These are phyloP conservation scores for Valencia hispanica DNA, from an alignment of 2,797 vertebrate species.

Conservation along the genomic window DNA sequence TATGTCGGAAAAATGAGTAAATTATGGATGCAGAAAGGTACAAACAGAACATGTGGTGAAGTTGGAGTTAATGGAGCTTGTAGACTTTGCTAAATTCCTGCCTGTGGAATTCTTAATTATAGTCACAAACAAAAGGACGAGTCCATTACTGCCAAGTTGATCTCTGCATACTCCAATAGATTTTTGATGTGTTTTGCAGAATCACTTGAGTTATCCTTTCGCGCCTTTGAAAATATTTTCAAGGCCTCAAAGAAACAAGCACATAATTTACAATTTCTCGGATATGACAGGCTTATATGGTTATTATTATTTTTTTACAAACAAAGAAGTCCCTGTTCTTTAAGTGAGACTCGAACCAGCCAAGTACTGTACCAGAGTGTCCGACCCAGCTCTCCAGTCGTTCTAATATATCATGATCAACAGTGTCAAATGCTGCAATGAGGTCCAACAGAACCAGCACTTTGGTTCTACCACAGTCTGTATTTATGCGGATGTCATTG, in stretches of 20 bases:
- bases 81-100: slow-evolving; percentile 48
- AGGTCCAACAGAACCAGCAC: too few relatives aligned
- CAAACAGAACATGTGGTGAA: slow-evolving; percentile 56
- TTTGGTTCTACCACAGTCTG: too few relatives aligned
- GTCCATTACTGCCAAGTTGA: slow-evolving; percentile 55
- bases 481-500: too few relatives aligned
- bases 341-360: too few relatives aligned
- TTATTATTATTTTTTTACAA: not conserved
- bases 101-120: slow-evolving; percentile 64
- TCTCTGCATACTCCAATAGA: slow-evolving; percentile 6
- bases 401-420: too few relatives aligned
- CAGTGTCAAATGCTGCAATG: too few relatives aligned
- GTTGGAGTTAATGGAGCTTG: slow-evolving; percentile 64
- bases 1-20: slow-evolving; percentile 48
- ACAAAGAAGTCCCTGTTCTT: not conserved
- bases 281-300: not conserved
- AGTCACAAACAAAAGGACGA: slow-evolving; percentile 36
- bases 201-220: not conserved
- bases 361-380: too few relatives aligned
- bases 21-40: slow-evolving; percentile 66
- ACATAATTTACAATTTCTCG: not conserved
- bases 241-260: not conserved
- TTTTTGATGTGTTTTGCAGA: slow-evolving; percentile 1
- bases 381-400: too few relatives aligned
- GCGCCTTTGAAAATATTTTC: not conserved